Conservation (phyloP, 2,888 invertebrate genomes). For the Limenitis camilla region DNA sequence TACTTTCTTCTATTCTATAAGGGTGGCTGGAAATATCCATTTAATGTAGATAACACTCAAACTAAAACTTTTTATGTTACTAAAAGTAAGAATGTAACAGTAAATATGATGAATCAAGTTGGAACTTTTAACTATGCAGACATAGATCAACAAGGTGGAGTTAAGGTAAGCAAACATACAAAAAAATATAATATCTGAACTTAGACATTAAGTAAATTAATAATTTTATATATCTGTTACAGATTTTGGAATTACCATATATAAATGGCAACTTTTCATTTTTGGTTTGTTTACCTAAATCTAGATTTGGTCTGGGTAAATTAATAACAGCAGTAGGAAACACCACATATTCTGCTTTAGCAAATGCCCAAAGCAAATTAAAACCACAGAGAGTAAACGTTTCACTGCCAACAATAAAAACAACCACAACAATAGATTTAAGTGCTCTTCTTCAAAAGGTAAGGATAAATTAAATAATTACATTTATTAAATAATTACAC, state of each 20-base stretch:
- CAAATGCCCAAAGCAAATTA: neutral
- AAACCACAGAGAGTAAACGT: neutral
- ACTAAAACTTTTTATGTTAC: constrained; percentile 12
- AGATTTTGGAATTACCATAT: constrained; percentile 20
- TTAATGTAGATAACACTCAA: constrained; percentile 17
- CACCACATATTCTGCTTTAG: constrained; percentile 3
- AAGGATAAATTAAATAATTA: neutral
- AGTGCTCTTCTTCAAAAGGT: constrained; percentile 10
- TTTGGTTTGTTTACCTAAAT: constrained; percentile 14
- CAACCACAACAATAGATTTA: constrained; percentile 11
- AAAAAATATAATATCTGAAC: too few species aligned
- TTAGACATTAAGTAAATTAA: too few species aligned
- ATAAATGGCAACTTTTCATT: constrained; percentile 15
- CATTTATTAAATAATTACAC: too few species aligned
- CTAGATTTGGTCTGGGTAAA: constrained; percentile 7
- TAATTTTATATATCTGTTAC: constrained; percentile 1
- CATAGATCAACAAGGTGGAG: constrained; percentile 3
- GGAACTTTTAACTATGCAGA: constrained; percentile 19
- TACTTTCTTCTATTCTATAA: too few species aligned
- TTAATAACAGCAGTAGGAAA: constrained; percentile 10
- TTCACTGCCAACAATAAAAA: constrained; percentile 14
- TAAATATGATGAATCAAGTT: constrained; percentile 26
- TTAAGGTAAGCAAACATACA: too few species aligned
- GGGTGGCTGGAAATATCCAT: constrained; percentile 19
- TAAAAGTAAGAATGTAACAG: constrained; percentile 9